Conservation (phyloP, 1,140 invertebrate genomes). For the Leptinotarsa defecta region DNA sequence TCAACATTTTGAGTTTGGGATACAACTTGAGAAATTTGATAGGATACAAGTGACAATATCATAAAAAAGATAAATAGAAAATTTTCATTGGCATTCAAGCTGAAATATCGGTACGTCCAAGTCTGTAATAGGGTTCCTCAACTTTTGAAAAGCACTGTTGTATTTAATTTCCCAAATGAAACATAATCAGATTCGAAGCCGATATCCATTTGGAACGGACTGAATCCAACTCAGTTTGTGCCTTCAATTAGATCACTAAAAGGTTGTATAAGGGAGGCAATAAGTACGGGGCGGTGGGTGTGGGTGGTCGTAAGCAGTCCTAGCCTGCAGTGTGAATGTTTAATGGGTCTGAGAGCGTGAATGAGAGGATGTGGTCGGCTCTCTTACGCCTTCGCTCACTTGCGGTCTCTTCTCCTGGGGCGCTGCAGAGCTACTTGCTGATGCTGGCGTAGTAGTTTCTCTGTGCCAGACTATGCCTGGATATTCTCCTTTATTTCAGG, state of each 20-base stretch:
- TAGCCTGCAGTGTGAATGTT: constrained; percentile 54
- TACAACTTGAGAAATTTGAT: too few relatives aligned
- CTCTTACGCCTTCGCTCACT: constrained; percentile 44
- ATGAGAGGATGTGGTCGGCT: constrained; percentile 49
- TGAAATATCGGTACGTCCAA: too few relatives aligned
- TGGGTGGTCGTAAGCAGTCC: constrained; percentile 31
- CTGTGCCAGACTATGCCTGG: too few relatives aligned
- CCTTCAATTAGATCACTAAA: constrained; percentile 17
- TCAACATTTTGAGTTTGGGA: too few relatives aligned
- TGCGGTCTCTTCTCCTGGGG: constrained; percentile 50
- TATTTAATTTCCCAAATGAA: too few relatives aligned
- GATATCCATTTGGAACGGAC: not conserved
- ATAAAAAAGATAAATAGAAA: too few relatives aligned
- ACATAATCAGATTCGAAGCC: not conserved
- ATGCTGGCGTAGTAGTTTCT: not conserved
- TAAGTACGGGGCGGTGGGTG: constrained; percentile 5
- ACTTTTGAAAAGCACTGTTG: too few relatives aligned
- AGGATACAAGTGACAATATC: too few relatives aligned
- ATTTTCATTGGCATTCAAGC: too few relatives aligned
- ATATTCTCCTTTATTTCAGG: too few relatives aligned
- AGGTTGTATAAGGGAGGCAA: constrained; percentile 16
- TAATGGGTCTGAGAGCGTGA: constrained; percentile 53
- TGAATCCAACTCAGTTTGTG: constrained; percentile 2
- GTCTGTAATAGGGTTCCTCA: too few relatives aligned
- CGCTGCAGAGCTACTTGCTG: constrained; percentile 13